Percentiles rank a stretch among this genome's conserved stretches.
These are phyloP conservation scores for Chlorops oryzae DNA, from an alignment of 1,140 invertebrate genomes.

Conservation along the genomic window DNA sequence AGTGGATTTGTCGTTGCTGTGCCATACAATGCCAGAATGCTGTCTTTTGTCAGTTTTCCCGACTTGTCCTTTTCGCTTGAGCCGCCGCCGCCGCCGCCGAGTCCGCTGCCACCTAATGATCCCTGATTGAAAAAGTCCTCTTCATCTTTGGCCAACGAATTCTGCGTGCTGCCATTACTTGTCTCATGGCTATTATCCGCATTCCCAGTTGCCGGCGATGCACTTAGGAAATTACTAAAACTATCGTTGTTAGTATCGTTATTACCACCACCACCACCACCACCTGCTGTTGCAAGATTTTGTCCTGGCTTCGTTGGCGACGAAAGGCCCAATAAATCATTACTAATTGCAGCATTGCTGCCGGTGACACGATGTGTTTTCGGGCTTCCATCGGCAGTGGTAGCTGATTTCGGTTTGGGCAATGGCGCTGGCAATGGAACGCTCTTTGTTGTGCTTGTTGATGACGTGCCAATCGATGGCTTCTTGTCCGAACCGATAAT, in stretches of 20 bases:
- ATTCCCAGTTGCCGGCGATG: slow-evolving; percentile 49
- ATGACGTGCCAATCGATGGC: slow-evolving; percentile 30
- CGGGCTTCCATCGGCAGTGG: slow-evolving; percentile 54
- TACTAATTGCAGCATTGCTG: slow-evolving; percentile 35
- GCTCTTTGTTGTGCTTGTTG: slow-evolving; percentile 22
- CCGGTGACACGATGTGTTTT: slow-evolving; percentile 52
- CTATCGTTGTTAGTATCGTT: slow-evolving; percentile 65
- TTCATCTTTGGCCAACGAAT: slow-evolving; percentile 68
- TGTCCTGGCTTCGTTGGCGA: slow-evolving; percentile 45
- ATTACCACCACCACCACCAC: slow-evolving; percentile 22
- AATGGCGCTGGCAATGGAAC: slow-evolving; percentile 47
- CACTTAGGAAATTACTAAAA: slow-evolving; percentile 72
- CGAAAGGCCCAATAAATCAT: slow-evolving; percentile 51
- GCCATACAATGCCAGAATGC: slow-evolving; percentile 85
- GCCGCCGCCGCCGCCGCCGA: slow-evolving; percentile 49
- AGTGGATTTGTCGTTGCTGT: slow-evolving; percentile 50
- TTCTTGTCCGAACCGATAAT: slow-evolving; percentile 47
- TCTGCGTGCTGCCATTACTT: slow-evolving; percentile 41
- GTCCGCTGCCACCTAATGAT: slow-evolving; percentile 51
- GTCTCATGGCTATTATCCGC: slow-evolving; percentile 18
- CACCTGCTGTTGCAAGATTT: slow-evolving; percentile 11
- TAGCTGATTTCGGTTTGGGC: slow-evolving; percentile 47
- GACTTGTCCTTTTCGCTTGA: slow-evolving; percentile 59
- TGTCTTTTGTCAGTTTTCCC: slow-evolving; percentile 86
- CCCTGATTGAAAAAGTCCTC: slow-evolving; percentile 84